Conservation (phyloP, 2,113 vertebrate species). For the Carassius auratus region DNA sequence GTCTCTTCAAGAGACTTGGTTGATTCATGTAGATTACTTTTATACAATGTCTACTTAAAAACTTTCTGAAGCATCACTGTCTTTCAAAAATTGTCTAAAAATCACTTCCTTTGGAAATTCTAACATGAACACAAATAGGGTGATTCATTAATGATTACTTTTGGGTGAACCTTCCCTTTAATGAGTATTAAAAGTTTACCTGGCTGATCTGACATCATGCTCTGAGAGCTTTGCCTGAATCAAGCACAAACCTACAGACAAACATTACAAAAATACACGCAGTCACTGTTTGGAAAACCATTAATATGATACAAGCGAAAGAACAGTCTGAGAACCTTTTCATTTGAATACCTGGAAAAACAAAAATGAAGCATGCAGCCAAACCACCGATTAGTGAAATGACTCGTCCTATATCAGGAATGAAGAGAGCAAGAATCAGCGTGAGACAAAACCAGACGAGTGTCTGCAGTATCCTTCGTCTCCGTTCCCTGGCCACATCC, state of each 20-base stretch:
- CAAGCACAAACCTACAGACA: conserved; percentile 84
- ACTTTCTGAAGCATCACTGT: no score
- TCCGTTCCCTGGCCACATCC: conserved; percentile 83
- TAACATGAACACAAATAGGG: background rate
- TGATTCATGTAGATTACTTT: background rate
- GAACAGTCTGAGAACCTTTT: background rate
- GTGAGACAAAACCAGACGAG: conserved; percentile 90
- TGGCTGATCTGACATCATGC: conserved; percentile 82
- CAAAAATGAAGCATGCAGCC: conserved; percentile 94
- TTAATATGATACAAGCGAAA: background rate
- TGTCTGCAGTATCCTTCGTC: conserved; percentile 86
- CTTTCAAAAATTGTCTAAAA: background rate
- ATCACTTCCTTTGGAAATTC: background rate
- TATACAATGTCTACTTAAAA: background rate
- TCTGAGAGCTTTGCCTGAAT: conserved; percentile 93
- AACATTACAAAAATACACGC: background rate
- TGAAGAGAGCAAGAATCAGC: conserved; percentile 92
- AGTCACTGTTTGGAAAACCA: conserved; percentile 41
- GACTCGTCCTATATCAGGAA: conserved; percentile 93
- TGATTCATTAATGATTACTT: background rate
- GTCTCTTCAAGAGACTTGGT: no score
- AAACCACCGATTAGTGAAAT: conserved; percentile 94
- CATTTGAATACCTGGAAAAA: conserved; percentile 85
- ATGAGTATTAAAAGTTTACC: conserved; percentile 73
- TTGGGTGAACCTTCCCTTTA: background rate